These are phyloP conservation scores for Drosophila imparisetae DNA, from an alignment of 2,888 invertebrate species.

Conservation along the genomic window DNA sequence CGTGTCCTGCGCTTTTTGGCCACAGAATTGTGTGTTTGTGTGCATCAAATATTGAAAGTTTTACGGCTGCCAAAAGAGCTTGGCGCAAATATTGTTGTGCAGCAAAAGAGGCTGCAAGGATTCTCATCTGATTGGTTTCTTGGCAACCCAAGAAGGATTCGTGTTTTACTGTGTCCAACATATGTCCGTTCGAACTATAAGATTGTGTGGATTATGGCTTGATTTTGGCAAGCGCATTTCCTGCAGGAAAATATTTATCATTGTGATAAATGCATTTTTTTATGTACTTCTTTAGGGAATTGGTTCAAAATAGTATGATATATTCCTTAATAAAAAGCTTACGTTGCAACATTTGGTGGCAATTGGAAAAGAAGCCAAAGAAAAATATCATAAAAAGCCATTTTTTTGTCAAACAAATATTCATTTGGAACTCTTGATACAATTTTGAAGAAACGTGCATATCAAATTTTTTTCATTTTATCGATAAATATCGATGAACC, in stretches of 20 bases:
- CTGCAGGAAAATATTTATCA: constrained; percentile 14
- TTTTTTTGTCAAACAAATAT: too few species aligned
- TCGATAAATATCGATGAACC: not conserved
- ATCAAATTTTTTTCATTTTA: not conserved
- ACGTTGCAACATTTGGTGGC: not conserved
- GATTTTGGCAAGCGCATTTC: constrained; percentile 24
- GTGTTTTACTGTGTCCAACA: constrained; percentile 1
- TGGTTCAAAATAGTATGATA: not conserved
- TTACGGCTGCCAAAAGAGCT: constrained; percentile 48
- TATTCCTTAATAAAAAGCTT: not conserved
- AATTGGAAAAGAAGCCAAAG: not conserved
- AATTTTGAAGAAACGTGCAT: too few species aligned
- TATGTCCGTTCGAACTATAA: constrained; percentile 3
- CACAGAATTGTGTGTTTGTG: constrained; percentile 50
- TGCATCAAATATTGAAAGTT: constrained; percentile 71
- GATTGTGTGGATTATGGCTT: constrained; percentile 24
- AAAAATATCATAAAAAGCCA: too few species aligned
- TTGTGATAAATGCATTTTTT: not conserved
- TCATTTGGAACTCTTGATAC: too few species aligned
- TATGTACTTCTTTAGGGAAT: not conserved
- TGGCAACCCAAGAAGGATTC: constrained; percentile 48
- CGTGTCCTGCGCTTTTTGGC: constrained; percentile 69
- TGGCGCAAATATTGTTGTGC: constrained; percentile 32
- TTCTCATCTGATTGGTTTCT: constrained; percentile 65
- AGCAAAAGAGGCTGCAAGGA: constrained; percentile 11